phyloP scores from a whole-genome alignment of 2,797 vertebrate genomes.

The Pelodytes ibericus region DNA sequence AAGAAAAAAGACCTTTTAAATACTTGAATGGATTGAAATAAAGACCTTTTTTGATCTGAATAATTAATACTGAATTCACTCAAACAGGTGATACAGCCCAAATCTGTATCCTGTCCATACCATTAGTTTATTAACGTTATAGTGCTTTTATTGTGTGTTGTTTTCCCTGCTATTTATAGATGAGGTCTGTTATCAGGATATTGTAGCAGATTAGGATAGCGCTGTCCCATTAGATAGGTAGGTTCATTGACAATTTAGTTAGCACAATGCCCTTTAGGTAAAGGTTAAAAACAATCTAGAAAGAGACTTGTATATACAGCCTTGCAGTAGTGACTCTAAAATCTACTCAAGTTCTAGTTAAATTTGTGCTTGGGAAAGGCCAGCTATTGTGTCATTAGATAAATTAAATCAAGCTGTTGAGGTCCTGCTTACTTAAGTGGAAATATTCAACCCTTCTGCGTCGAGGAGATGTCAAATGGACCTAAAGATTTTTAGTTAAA shows the following conservation, averaged over 20 bases:
- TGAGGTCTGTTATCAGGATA: not conserved
- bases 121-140: not conserved
- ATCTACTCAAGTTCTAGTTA: not conserved
- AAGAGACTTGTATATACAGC: not conserved
- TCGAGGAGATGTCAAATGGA: conserved; percentile 34
- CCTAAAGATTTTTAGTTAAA: conserved; percentile 5
- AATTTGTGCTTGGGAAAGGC: conserved; percentile 22
- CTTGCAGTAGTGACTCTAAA: not conserved
- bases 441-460: conserved; percentile 34
- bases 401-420: conserved; percentile 45
- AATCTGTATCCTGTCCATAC: too few species aligned
- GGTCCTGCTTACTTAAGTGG: conserved; percentile 42
- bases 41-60: too few species aligned
- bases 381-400: conserved; percentile 10
- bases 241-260: not conserved
- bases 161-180: not conserved
- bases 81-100: too few species aligned
- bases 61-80: too few species aligned
- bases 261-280: not conserved
- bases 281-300: not conserved
- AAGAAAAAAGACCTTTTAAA: too few species aligned
- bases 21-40: too few species aligned
- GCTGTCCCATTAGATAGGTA: not conserved
- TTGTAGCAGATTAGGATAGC: not conserved
- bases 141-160: not conserved